Evolutionary conservation across 1,140 invertebrate species (phyloP), one percentile per base, ranked within the genome.

Genomic region (Drosophila gunungcola): DNA sequence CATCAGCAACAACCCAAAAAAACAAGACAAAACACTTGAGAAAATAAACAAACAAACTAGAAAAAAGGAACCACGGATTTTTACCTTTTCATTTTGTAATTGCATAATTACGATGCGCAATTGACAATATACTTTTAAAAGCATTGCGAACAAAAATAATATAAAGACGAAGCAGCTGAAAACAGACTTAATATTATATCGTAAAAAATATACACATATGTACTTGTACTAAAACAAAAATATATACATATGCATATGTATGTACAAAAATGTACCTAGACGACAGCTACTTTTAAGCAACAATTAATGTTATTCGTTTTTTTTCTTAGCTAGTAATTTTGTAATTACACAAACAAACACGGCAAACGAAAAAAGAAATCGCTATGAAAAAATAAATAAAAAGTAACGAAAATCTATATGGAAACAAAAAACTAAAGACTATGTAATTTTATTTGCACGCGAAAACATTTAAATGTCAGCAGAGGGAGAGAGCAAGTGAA

Each of bases 101-200:
- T 64, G 52, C 41, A 68, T 67, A 64, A 74, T 61, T 54, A 74
- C 48, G 32, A 72, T 42, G 38, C 41, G 49, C 51, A 53, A 54
- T 73, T 62, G 69, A 70, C 64, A 69, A 73, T 49, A 60, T 43
- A 46, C 55, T 68, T 58, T 73, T 78, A 42, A 69, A 34, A 43
- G 63, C 58, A 63, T 67, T 41, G 55, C 46, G 65, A 62, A 60
- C 75, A 64, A 60, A 55, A 41, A 49, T 41, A 34, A 46, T 46
- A 51, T 43, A 61, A 55, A 41, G 63, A 63, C 58, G 46, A 52
- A 64, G 45, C 63, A 67, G 64, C 64, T 68, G 64, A 68, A 68
- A 64, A 68, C 64, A 68, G 64, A 68, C 62, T 68, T 76, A 51
- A 76, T 53, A 46, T 63, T 43, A 27, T 67, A 76, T 45, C 54